Percentiles rank a stretch among this genome's conserved stretches.
phyloP scores from a whole-genome alignment of 2,888 invertebrate species.

The Pristionchus arcanus region DNA sequence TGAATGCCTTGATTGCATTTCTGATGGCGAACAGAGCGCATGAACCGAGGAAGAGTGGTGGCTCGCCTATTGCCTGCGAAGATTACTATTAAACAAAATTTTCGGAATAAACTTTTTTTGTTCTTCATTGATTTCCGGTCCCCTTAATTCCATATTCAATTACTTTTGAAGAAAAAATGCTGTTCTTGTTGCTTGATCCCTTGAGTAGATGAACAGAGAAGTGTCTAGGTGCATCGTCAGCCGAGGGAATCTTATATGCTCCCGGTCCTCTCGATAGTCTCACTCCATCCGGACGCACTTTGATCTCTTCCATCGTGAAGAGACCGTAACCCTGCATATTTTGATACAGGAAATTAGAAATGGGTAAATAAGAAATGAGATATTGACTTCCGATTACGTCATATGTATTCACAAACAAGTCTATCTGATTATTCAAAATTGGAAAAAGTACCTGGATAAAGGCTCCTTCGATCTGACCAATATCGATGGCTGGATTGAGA shows the following conservation, averaged over 20 bases:
- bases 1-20: conserved; percentile 87
- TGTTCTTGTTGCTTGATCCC: conserved; percentile 91
- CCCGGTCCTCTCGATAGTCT: conserved; percentile 87
- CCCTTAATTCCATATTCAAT: conserved; percentile 50
- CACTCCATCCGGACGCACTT: conserved; percentile 90
- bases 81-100: too few relatives aligned
- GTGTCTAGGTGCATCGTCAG: conserved; percentile 91
- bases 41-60: conserved; percentile 92
- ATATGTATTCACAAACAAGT: too few relatives aligned
- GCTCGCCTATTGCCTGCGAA: conserved; percentile 92
- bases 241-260: conserved; percentile 94
- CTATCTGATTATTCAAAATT: too few relatives aligned
- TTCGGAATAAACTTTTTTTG: not conserved
- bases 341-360: too few relatives aligned
- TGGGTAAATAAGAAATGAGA: too few relatives aligned
- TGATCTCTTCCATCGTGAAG: conserved; percentile 91
- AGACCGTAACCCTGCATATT: conserved; percentile 88
- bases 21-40: conserved; percentile 92
- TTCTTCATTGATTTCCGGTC: not conserved
- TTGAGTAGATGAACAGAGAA: conserved; percentile 94
- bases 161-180: conserved; percentile 96
- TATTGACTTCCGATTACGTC: too few relatives aligned
- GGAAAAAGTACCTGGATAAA: conserved; percentile 86
- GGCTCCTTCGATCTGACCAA: conserved; percentile 96
- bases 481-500: conserved; percentile 95